A percentile compares a stretch with the other conserved stretches of the same genome.
Conservation (phyloP, 2,888 invertebrate species). For the Oithona nana region DNA sequence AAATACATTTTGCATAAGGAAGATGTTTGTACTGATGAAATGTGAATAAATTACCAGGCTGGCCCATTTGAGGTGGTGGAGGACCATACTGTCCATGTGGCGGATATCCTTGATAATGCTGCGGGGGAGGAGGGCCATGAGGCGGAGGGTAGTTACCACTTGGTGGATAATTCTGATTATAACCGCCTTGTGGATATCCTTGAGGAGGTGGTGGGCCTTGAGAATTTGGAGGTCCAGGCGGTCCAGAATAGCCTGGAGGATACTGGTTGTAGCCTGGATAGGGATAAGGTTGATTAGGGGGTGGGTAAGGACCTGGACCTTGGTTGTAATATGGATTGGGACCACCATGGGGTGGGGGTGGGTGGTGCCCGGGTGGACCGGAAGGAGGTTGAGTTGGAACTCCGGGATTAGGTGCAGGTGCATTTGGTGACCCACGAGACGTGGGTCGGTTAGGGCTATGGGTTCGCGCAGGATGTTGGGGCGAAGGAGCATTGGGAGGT, state of each 20-base stretch:
- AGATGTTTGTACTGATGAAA: no score
- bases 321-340: neutral
- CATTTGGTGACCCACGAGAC: neutral
- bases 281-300: neutral
- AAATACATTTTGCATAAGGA: no score
- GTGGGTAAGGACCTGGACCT: neutral
- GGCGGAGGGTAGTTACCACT: neutral
- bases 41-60: no score
- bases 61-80: no score
- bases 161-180: neutral
- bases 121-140: neutral
- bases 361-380: neutral
- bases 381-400: neutral
- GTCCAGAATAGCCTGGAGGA: neutral
- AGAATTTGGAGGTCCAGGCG: neutral
- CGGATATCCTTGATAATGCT: conserved; percentile 1
- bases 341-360: neutral
- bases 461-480: neutral
- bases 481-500: neutral
- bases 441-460: neutral
- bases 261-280: conserved; percentile 1
- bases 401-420: neutral
- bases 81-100: neutral
- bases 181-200: neutral
- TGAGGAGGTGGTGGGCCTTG: conserved; percentile 1